Evolutionary conservation across 2,113 vertebrate species (phyloP), one percentile per base, ranked within the genome.

Genomic region (Lepus americanus): DNA sequence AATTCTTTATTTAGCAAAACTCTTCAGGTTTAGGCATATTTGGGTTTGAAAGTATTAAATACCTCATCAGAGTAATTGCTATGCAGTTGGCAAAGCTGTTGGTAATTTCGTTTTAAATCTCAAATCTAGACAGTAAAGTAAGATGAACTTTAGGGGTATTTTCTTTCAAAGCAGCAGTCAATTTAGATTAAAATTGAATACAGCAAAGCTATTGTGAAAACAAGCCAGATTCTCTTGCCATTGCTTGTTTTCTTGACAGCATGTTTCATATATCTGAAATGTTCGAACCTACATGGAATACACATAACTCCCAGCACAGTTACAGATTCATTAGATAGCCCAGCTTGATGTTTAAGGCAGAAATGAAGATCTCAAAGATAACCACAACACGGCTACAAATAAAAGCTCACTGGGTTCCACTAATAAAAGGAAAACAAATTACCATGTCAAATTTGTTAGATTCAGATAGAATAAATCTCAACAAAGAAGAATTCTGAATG

Each of bases 341-440:
- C 98, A 98, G 98, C 98, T 98, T 98, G 98, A 98, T 96, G 97
- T 89, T 98, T 97, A 98, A 97, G 97, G 93, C 87, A 97, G 97
- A 98, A 97, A 98, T 96, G 97, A 98, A 98, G 97, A 98, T 98
- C 96, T 98, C 96, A 93, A 96, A 97, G 98, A 98, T 97, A 98
- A 98, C 97, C 92, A 86, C 90, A 96, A 96, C 92, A 95, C 25
- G 0, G 73, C 90, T 96, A 94, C 92, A 98, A 98, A 98, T 98
- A 97, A 98, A 98, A 98, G 72, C 97, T 96, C 97, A 96, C 97
- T 97, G 97, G 97, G 97, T 96, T 98, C 97, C 92, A 96, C 97
- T 98, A 98, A 98, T 98, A 98, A 98, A 98, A 98, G 94, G 91
- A 97, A 98, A 98, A 98, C 94, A 98, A 98, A 98, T 98, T 98